phyloP scores from a whole-genome alignment of 2,113 vertebrate species.

The Archilochus colubris region DNA sequence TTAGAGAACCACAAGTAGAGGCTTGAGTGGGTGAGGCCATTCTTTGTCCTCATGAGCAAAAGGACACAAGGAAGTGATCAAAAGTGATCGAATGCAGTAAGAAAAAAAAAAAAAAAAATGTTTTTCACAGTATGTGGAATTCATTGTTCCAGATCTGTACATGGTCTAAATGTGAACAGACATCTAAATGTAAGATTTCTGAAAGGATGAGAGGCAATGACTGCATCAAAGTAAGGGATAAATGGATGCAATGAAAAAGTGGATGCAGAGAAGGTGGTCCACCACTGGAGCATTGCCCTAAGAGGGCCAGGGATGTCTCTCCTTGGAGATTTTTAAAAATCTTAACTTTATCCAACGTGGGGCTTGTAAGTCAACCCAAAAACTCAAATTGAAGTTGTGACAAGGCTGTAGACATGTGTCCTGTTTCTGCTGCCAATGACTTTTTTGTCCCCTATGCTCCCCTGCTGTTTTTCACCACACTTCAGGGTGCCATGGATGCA shows the following conservation, averaged over 20 bases:
- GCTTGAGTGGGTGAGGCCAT: background rate
- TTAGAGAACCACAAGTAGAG: background rate
- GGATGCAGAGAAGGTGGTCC: no score
- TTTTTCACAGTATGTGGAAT: background rate
- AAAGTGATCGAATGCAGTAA: background rate
- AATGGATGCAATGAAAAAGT: background rate
- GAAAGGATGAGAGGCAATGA: background rate
- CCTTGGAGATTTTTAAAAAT: background rate
- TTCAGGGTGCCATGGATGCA: background rate
- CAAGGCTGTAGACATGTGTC: accelerated
- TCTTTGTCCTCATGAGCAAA: background rate
- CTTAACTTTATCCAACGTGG: background rate
- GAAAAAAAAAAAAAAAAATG: background rate
- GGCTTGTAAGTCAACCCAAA: accelerated
- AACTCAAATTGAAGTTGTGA: background rate
- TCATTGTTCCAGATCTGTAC: background rate
- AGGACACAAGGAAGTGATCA: background rate
- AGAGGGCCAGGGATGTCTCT: background rate
- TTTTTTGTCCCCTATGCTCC: background rate
- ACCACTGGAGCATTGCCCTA: background rate
- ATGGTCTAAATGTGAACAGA: background rate
- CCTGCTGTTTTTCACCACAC: background rate
- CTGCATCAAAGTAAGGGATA: background rate
- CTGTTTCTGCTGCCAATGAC: background rate
- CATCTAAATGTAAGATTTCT: background rate